Evolutionary conservation across 2,113 vertebrate genomes (phyloP), one percentile per base, ranked within the genome.

Genomic region (Egretta garzetta): DNA sequence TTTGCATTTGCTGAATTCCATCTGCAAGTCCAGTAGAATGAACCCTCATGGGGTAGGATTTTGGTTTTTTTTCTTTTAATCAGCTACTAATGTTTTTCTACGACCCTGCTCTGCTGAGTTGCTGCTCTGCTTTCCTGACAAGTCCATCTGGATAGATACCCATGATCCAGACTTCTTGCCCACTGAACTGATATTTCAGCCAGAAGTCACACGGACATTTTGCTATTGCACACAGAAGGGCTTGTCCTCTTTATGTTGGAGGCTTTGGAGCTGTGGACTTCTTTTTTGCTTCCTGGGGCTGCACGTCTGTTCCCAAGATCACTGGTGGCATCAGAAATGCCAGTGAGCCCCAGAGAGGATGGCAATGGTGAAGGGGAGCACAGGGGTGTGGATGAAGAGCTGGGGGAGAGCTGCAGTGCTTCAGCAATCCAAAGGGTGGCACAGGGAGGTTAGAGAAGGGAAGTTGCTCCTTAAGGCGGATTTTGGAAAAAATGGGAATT

Each of bases 51-150:
- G 27, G 27, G 10, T 16, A 39, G 30, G 33, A 62, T 35, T 62
- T 68, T n/a, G n/a, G n/a, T 71, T 68, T 71, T 47, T 60, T 21
- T 12, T 3, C 14, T 88, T 86, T 86, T 71, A 35, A 52, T 87
- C 23, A 49, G 14, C 13, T 84, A 28, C 41, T 77, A 18, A 52
- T 6, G 6, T 64, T 85, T 87, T 94, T 18, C 56, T 47, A 4
- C 14, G 20, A 50, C 13, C 27, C 23, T 28, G 39, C 50, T 30
- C 20, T 0, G 0, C 73, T 56, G 68, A 67, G 43, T 4, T 47
- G 28, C 30, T 67, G 37, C 37, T 82, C 63, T 80, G 28, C 52
- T 86, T 92, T 86, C 43, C 64, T 72, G n/a, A 43, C 30, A 21
- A 50, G 20, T 56, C 53, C 58, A 55, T 50, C 71, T 80, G 85